A percentile compares a stretch with the other conserved stretches of the same genome.
Conservation (phyloP, 1,140 invertebrate genomes). For the Megalopta genalis region DNA sequence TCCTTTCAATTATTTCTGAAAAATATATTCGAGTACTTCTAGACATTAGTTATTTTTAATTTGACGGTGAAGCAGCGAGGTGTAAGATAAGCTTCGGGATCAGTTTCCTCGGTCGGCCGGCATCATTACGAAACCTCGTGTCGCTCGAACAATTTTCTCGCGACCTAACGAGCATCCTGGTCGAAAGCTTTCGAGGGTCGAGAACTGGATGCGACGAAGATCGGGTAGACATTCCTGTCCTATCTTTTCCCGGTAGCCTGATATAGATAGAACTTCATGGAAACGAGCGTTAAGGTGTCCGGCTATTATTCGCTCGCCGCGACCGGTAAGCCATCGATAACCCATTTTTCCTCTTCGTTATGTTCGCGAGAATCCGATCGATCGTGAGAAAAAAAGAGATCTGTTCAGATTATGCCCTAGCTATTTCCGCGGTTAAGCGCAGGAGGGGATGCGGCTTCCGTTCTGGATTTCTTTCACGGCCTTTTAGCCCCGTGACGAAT, state of each 20-base stretch:
- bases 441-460: neutral
- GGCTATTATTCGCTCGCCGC: slow-evolving; percentile 28
- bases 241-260: slow-evolving; percentile 58
- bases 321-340: slow-evolving; percentile 13
- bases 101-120: neutral
- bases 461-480: neutral
- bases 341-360: neutral
- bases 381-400: neutral
- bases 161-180: slow-evolving; percentile 37
- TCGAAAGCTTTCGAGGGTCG: slow-evolving; percentile 1
- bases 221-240: slow-evolving; percentile 50
- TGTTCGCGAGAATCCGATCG: neutral
- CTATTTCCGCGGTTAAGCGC: neutral
- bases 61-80: neutral
- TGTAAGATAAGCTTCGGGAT: neutral
- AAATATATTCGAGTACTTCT: no score
- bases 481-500: neutral
- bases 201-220: slow-evolving; percentile 39
- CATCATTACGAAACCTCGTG: slow-evolving; percentile 3
- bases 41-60: neutral
- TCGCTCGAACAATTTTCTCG: slow-evolving; percentile 2
- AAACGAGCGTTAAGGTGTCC: slow-evolving; percentile 42
- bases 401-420: neutral
- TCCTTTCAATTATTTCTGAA: no score
- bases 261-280: slow-evolving; percentile 57